These are phyloP conservation scores for Hemichromis elongatus DNA, from an alignment of 2,113 vertebrate species.

Conservation along the genomic window DNA sequence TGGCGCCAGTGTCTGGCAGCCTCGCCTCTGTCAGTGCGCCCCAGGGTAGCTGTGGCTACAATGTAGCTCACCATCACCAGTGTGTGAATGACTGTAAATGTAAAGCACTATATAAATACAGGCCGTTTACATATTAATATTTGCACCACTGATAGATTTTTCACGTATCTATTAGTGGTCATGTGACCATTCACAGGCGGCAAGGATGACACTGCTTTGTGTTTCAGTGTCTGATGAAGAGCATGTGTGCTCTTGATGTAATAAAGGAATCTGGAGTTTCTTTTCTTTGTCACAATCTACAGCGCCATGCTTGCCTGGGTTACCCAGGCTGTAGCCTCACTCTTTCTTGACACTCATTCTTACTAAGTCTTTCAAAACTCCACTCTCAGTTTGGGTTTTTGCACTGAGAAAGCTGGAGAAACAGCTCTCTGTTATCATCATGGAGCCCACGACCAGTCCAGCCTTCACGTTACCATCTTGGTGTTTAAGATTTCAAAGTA, in stretches of 20 bases:
- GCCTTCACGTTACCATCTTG: no score
- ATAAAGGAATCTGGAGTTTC: background rate
- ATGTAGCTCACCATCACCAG: no score
- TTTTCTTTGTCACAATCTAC: background rate
- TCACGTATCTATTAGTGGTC: background rate
- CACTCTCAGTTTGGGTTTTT: background rate
- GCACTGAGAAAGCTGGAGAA: background rate
- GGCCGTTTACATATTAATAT: background rate
- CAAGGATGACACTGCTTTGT: background rate
- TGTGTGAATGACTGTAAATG: no score
- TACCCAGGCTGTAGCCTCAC: background rate
- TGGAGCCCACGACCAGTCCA: background rate
- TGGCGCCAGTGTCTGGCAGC: no score
- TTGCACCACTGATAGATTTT: background rate
- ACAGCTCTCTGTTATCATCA: background rate
- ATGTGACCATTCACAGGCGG: background rate
- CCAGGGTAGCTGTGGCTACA: no score
- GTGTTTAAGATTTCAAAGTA: background rate
- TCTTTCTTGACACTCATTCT: background rate
- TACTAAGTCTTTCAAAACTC: background rate
- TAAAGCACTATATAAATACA: no score
- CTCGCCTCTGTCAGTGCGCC: no score
- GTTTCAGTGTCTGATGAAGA: background rate
- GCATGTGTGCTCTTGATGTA: background rate
- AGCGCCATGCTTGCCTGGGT: background rate